Evolutionary conservation across 2,888 invertebrate species (phyloP), one percentile per base, ranked within the genome.

Genomic region (Conomelus anceps): DNA sequence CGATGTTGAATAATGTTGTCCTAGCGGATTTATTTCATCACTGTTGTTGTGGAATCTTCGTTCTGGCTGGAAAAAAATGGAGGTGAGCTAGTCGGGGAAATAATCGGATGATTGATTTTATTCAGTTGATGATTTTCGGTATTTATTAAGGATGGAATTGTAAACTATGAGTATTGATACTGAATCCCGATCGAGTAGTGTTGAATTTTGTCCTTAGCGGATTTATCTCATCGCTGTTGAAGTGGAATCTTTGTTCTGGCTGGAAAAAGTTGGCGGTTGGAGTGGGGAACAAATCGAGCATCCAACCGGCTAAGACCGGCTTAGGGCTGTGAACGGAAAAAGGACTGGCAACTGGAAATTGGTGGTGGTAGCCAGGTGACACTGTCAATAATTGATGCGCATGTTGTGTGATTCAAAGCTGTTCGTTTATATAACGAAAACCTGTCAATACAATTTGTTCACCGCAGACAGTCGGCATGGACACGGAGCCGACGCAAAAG

Each of bases 371-470:
- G 20, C 26, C 86, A 86, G 86, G 86, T 86, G 86, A 86, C 86
- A 86, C 23, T 86, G 86, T 86, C 86, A 86, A 86, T 86, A 86
- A 86, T 86, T 86, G 86, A 86, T 86, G 86, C 85, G 85, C 85
- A 24, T 85, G 88, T 88, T 85, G 85, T 88, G n/a, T 88, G 88
- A 88, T 88, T 88, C 88, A 88, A 88, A 88, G 85, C 88, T 88
- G 24, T 63, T 85, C 88, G 85, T 88, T 88, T 88, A 88, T 88
- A 88, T 85, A 88, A 88, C 86, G 88, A 84, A 88, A 88, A 84
- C 85, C 88, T 88, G 88, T 88, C 88, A 88, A 88, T 88, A 88
- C 88, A 88, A 88, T 88, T 88, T 88, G 88, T 88, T 88, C 84
- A 29, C 86, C 86, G 26, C 86, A 86, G 86, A 86, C 86, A 88